Evolutionary conservation across 2,888 invertebrate species (phyloP).

Genomic region (Caenorhabditis plicata): DNA sequence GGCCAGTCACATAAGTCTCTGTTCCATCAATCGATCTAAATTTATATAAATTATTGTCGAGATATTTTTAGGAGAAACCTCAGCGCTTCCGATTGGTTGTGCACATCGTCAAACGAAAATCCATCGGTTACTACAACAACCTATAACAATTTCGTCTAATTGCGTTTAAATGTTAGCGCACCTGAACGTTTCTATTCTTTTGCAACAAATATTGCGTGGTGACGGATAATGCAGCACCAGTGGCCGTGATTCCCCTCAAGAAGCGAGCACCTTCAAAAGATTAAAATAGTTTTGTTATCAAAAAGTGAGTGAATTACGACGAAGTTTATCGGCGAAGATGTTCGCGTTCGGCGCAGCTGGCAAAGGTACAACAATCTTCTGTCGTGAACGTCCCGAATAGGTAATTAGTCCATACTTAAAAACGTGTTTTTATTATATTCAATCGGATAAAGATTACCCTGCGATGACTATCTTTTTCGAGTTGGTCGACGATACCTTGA

Average conservation of each 20-base stretch:
- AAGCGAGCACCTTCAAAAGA: conserved; percentile 35
- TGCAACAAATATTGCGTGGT: conserved; percentile 33
- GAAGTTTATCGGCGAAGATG: conserved; percentile 29
- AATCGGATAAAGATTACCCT: conserved; percentile 9
- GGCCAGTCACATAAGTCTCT: conserved; percentile 28
- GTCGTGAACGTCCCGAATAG: conserved; percentile 34
- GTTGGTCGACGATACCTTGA: conserved; percentile 25
- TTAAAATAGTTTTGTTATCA: not conserved
- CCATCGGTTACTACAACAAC: conserved; percentile 57
- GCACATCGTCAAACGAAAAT: conserved; percentile 50
- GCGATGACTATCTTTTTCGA: conserved; percentile 15
- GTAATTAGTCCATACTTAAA: conserved; percentile 39
- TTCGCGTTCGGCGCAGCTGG: conserved; percentile 22
- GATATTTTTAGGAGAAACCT: conserved; percentile 16
- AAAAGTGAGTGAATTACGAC: not conserved
- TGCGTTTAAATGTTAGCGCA: not conserved
- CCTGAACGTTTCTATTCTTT: conserved; percentile 17
- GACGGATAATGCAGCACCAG: conserved; percentile 44
- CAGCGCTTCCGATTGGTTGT: conserved; percentile 31
- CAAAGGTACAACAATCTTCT: conserved; percentile 38
- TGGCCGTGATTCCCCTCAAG: conserved; percentile 49
- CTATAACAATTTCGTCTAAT: conserved; percentile 1
- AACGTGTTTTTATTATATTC: not conserved
- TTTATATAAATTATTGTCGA: not conserved
- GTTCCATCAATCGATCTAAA: conserved; percentile 22